Evolutionary conservation across 2,888 invertebrate genomes (phyloP), one percentile per base, ranked within the genome.

Genomic region (Icerya purchasi): DNA sequence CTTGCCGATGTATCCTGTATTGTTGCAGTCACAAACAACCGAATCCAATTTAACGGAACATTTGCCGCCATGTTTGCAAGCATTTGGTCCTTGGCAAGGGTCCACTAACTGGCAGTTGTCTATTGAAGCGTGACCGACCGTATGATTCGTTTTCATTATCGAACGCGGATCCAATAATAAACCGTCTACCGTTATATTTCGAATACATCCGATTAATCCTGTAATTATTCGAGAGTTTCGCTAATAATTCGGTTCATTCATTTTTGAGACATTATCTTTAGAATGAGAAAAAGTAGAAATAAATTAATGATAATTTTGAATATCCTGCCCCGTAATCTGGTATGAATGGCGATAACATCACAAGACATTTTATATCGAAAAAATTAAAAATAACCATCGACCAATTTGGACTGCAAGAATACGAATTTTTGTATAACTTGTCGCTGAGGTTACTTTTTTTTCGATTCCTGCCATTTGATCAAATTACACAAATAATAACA

Each of bases 91-190:
- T 50, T 83, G 83, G 68, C 91, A 91, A 0, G 90, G 89, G 72
- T 91, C 87, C 1, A 91, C 84, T 68, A 90, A 86, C 68, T 86
- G 81, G 69, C 91, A 91, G 68, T 90, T 88, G 68, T 91, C 91
- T 63, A 91, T 75, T 0, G 90, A 89, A 14, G 91, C 88, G 72
- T 89, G 88, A 2, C 90, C 90, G 0, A 88, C 85, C 1, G 86
- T 84, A 64, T 86, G 76, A 67, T 86, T 83, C 2, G 86, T 86
- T 70, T 86, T 85, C 64, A 86, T 81, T 57, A 90, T 82, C 66
- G 79, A 80, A 64, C 86, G 74, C 0, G 92, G 86, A 69, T 92
- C 90, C 64, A 91, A 80, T 57, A 81, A 75, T 62, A 81, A 77
- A 14, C 83, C 83, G 69, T 93, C 91, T 61, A 93, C 84, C 70